These are phyloP conservation scores for Zelleria hepariella DNA, from an alignment of 2,888 invertebrate species.

Conservation along the genomic window DNA sequence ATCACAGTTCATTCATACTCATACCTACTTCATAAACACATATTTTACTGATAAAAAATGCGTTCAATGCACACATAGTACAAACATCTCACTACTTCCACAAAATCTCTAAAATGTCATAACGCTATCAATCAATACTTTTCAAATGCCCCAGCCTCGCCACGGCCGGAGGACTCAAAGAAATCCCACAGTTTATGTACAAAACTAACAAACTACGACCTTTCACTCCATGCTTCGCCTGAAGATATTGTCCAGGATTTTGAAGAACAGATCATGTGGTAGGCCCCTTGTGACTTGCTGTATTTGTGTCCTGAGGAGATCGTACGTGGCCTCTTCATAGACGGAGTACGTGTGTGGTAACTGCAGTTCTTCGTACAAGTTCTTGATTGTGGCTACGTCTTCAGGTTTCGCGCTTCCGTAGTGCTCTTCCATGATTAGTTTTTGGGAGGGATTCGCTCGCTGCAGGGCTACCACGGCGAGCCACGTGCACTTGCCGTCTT, in stretches of 20 bases:
- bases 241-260: conserved; percentile 86
- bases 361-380: conserved; percentile 83
- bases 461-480: conserved; percentile 90
- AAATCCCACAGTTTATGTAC: background rate
- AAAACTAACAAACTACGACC: background rate
- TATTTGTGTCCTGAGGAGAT: conserved; percentile 85
- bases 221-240: conserved; percentile 67
- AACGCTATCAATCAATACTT: background rate
- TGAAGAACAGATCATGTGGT: conserved; percentile 86
- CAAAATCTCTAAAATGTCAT: background rate
- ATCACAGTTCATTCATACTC: too few species aligned
- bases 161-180: background rate
- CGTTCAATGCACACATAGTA: background rate
- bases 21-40: background rate
- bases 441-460: conserved; percentile 79
- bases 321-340: conserved; percentile 88
- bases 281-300: conserved; percentile 86
- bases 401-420: conserved; percentile 80
- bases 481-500: conserved; percentile 98
- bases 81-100: background rate
- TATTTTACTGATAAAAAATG: background rate
- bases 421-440: conserved; percentile 79
- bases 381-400: conserved; percentile 78
- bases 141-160: background rate
- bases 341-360: conserved; percentile 82